Base-by-base conservation (phyloP, 2,113 vertebrate species). In the Promerops cafer region DNA sequence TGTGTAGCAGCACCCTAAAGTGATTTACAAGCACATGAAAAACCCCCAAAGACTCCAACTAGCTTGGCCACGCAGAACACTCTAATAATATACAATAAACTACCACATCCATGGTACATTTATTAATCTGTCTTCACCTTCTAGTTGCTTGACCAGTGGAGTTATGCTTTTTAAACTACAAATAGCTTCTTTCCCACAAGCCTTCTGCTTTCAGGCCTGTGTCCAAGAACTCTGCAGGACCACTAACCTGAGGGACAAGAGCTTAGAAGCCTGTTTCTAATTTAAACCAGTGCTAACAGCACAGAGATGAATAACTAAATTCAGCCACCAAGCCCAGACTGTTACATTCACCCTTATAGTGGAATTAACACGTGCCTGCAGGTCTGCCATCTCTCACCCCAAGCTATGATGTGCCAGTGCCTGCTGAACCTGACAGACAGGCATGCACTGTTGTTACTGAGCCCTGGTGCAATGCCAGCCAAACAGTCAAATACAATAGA, bases 81-180 rank as follows among this genome's bases (percentile, higher is more conserved):
- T 81, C 59, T 47, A 80, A 57, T 72, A 87, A 85, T 28, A 72
- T 23, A 79, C 28, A 83, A 89, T 76, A 65, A 95, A 85, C 78
- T 84, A 90, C 68, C 71, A 90, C 35, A 74, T 92, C 68, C 83
- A 97, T 40, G 84, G 75, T 47, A 80, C 79, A 90, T 94, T 95
- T 93, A 93, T 93, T 92, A 84, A 94, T 74, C 90, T 95, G 93
- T 95, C 89, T 79, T 93, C 95, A 91, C 84, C 70, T 87, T 79
- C 84, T 30, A 70, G 87, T 83, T 83, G 82, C 71, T 87, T 95
- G 95, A 93, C 84, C 91, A 90, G 87, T 86, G 45, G 87, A 93
- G 45, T 57, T 84, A 91, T 40, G 79, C 27, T 90, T 93, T 93
- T 72, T 64, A 82, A 91, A 71, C 37, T 86, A 91, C 92, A 95